Evolutionary conservation across 2,797 vertebrate species (phyloP), one percentile per base, ranked within the genome.

Genomic region (Melanotaenia trifasciata): DNA sequence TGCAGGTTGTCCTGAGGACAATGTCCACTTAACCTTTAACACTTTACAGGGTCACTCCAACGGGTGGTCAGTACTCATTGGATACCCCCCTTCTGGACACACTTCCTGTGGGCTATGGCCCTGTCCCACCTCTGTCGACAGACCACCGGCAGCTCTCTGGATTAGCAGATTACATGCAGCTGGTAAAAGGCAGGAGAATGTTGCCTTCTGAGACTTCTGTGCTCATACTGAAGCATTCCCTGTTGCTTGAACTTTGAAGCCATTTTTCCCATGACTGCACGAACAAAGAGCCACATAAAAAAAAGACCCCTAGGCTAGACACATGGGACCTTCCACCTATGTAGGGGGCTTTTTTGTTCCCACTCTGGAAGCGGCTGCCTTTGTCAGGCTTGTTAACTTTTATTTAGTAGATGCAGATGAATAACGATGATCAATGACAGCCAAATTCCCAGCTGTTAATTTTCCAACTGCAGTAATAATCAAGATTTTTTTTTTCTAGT

Each of bases 131-230:
- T 87, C 86, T 70, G 83, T 82, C 76, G 66, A 75, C 84, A 80
- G 90, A 89, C 89, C 92, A 88, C 90, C 75, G 60, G 83, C 59
- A 9, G 60, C 87, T 80, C 82, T 50, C 30, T 36, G 71, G 92
- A 93, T 94, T 89, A 93, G 89, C 82, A 94, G 92, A 94, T 94
- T 92, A 94, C 92, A 94, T 78, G 84, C 85, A 88, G 84, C 84
- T 85, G 78, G 83, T 90, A 85, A 92, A 91, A 92, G 81, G 75
- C 80, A 66, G 68, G 64, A 72, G 67, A 78, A 81, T 87, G 77
- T 85, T 80, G 83, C 85, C 69, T 87, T 86, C 76, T 32, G 59
- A 84, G 76, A 80, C 76, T 77, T 84, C 79, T 78, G 59, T 50
- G 62, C 72, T 87, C 78, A 80, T 35, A 67, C 72, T 53, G 35